A percentile compares a stretch with the other conserved stretches of the same genome.
Conservation (phyloP, 2,797 vertebrate genomes). For the Thaleichthys pacificus region DNA sequence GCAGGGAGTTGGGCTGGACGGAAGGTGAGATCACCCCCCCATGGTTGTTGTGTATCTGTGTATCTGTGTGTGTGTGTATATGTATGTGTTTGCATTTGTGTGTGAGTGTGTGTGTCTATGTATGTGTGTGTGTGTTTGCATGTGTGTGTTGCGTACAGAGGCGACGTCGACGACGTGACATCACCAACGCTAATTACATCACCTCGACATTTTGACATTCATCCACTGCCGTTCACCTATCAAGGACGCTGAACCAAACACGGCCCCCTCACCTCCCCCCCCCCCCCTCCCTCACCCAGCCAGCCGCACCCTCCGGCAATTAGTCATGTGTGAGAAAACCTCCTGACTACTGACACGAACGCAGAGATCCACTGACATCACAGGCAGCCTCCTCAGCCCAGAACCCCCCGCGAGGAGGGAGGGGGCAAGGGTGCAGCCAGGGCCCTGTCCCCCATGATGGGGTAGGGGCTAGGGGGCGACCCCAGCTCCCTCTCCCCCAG, state of each 20-base stretch:
- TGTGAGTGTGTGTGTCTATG: background rate
- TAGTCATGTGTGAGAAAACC: slow-evolving; percentile 17
- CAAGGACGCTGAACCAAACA: background rate
- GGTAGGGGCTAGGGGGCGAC: slow-evolving; percentile 46
- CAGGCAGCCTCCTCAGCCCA: slow-evolving; percentile 30
- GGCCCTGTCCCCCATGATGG: slow-evolving; percentile 48
- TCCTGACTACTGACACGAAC: slow-evolving; percentile 31
- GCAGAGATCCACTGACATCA: slow-evolving; percentile 57
- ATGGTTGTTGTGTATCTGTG: slow-evolving; percentile 15
- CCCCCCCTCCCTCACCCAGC: background rate
- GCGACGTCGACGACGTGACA: background rate
- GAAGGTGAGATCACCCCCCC: slow-evolving; percentile 25
- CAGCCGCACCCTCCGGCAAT: background rate
- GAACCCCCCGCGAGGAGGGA: slow-evolving; percentile 55
- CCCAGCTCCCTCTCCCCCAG: slow-evolving; percentile 55
- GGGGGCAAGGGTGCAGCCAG: slow-evolving; percentile 50
- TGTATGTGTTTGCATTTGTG: slow-evolving; percentile 4
- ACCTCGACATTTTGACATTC: slow-evolving; percentile 3
- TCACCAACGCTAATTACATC: background rate
- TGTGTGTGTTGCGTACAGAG: background rate
- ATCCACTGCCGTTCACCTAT: background rate
- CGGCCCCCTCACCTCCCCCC: background rate
- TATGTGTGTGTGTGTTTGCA: slow-evolving; percentile 27
- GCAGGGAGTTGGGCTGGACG: slow-evolving; percentile 47
- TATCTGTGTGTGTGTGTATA: slow-evolving; percentile 26